phyloP scores from a whole-genome alignment of 2,888 invertebrate genomes.

The Busseola fusca region DNA sequence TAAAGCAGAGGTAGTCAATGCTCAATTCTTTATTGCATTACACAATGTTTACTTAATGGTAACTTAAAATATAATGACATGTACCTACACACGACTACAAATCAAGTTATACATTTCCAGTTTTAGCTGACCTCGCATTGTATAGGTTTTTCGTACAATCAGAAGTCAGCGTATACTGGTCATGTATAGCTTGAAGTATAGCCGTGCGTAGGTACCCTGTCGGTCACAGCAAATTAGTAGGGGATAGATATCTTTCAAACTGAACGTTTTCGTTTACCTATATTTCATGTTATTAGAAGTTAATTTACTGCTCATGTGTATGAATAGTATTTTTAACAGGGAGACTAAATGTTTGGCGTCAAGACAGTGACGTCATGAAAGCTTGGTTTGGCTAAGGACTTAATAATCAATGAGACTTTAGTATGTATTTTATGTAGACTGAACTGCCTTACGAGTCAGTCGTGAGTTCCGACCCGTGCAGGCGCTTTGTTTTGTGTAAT shows the following conservation, averaged over 20 bases:
- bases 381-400: too few relatives aligned
- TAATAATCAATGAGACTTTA: not conserved
- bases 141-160: too few relatives aligned
- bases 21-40: not conserved
- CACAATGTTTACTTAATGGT: not conserved
- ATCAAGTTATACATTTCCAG: too few relatives aligned
- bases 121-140: too few relatives aligned
- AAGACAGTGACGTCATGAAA: not conserved
- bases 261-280: not conserved
- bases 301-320: not conserved
- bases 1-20: not conserved
- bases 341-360: not conserved
- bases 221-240: not conserved
- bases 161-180: too few relatives aligned
- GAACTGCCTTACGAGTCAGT: too few relatives aligned
- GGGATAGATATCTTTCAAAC: not conserved
- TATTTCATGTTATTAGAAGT: not conserved
- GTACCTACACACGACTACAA: too few relatives aligned
- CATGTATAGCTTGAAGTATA: too few relatives aligned
- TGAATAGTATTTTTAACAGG: not conserved
- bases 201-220: not conserved
- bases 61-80: not conserved
- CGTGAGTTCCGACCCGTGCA: too few relatives aligned
- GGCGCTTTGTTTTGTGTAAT: not conserved
- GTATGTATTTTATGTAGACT: not conserved